Evolutionary conservation across 2,888 invertebrate species (phyloP).

Genomic region (Apamea monoglypha): DNA sequence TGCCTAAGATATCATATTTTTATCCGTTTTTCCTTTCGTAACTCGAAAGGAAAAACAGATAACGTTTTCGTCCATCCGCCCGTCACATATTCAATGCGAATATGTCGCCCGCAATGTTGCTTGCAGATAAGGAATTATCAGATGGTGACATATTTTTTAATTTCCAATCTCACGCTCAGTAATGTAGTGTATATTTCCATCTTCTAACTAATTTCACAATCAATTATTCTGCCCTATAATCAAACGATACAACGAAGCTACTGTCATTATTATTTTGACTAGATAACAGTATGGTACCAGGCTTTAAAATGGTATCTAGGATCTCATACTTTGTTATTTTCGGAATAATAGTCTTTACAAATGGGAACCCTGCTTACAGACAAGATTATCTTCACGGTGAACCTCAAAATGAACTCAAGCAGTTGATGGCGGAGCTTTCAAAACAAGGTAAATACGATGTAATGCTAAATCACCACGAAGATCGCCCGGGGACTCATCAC

Average conservation of each 20-base stretch:
- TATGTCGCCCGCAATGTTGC: background rate
- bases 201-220: slow-evolving; percentile 43
- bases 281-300: slow-evolving; percentile 31
- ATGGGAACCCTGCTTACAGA: slow-evolving; percentile 24
- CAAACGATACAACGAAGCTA: slow-evolving; percentile 30
- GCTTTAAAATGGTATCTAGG: slow-evolving; percentile 40
- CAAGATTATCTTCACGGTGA: slow-evolving; percentile 5
- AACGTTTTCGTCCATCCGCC: background rate
- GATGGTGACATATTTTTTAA: slow-evolving; percentile 7
- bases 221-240: slow-evolving; percentile 47
- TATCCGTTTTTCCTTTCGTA: no score
- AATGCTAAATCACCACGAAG: slow-evolving; percentile 54
- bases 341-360: slow-evolving; percentile 45
- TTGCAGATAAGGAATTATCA: slow-evolving; percentile 10
- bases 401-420: slow-evolving; percentile 33
- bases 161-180: slow-evolving; percentile 66
- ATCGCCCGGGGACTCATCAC: slow-evolving; percentile 49
- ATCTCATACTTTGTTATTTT: slow-evolving; percentile 47
- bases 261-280: slow-evolving; percentile 47
- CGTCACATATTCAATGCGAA: background rate
- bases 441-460: slow-evolving; percentile 56
- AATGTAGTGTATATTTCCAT: slow-evolving; percentile 33
- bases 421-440: slow-evolving; percentile 34
- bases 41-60: background rate
- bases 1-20: background rate